A percentile compares a stretch with the other conserved stretches of the same genome.
These are phyloP conservation scores for Myotis yumanensis DNA, from an alignment of 2,113 vertebrate species.

Conservation along the genomic window DNA sequence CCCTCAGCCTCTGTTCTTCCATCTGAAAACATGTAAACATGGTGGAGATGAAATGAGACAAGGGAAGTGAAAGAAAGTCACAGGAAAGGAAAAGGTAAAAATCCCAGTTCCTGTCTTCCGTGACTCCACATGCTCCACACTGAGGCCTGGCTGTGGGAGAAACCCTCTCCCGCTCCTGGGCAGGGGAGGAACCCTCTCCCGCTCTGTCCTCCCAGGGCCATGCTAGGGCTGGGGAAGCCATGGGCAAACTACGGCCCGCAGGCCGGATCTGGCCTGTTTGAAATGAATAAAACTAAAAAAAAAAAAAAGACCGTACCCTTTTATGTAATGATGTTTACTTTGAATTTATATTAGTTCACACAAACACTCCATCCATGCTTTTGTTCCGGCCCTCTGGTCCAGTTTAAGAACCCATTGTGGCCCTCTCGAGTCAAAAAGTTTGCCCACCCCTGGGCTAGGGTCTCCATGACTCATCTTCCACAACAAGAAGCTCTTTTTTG, in stretches of 20 bases:
- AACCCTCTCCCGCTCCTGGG: neutral
- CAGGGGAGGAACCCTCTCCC: neutral
- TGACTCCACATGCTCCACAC: neutral
- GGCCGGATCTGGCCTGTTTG: no score
- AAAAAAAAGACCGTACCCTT: no score
- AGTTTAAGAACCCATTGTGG: no score
- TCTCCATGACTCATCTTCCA: conserved; percentile 38
- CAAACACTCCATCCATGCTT: no score
- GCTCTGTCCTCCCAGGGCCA: neutral
- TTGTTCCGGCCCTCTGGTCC: no score
- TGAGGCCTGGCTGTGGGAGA: neutral
- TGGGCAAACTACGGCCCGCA: no score
- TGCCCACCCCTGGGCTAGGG: no score
- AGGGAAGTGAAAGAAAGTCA: neutral
- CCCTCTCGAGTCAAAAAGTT: no score
- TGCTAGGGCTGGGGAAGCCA: conserved; percentile 39
- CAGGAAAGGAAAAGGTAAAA: neutral
- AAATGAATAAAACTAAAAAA: no score
- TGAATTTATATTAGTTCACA: no score
- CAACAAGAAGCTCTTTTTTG: conserved; percentile 46
- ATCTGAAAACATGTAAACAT: neutral
- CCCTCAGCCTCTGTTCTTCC: neutral
- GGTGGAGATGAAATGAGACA: neutral
- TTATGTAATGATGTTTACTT: no score
- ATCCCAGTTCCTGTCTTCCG: neutral